These are phyloP conservation scores for Sinocyclocheilus anophthalmus DNA, from an alignment of 2,113 vertebrate species.

Conservation along the genomic window DNA sequence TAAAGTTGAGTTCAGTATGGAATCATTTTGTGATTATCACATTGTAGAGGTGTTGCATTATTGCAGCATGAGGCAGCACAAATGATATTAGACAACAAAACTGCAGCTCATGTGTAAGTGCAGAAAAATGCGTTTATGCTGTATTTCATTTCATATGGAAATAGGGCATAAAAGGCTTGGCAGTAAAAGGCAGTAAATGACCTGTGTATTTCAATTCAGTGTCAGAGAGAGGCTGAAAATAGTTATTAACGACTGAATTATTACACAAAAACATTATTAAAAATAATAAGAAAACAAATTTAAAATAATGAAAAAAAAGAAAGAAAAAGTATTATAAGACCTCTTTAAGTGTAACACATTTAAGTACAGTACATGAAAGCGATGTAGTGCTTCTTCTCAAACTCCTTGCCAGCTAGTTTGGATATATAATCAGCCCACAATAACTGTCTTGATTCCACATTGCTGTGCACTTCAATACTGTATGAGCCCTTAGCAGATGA, in stretches of 20 bases:
- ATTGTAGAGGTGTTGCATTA: background rate
- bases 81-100: background rate
- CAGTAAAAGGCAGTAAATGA: background rate
- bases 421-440: background rate
- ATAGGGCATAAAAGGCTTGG: background rate
- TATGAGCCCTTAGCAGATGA: background rate
- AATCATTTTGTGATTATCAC: background rate
- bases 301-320: background rate
- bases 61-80: background rate
- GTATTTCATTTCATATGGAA: background rate
- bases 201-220: background rate
- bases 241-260: background rate
- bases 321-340: background rate
- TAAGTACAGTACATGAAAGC: background rate
- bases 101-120: background rate
- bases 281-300: background rate
- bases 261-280: background rate
- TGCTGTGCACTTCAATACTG: background rate
- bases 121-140: background rate
- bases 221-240: background rate
- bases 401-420: background rate
- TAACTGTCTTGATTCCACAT: background rate
- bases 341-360: background rate
- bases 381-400: background rate
- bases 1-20: too few species aligned